phyloP scores from a whole-genome alignment of 2,113 vertebrate genomes.

The Phaethon lepturus region DNA sequence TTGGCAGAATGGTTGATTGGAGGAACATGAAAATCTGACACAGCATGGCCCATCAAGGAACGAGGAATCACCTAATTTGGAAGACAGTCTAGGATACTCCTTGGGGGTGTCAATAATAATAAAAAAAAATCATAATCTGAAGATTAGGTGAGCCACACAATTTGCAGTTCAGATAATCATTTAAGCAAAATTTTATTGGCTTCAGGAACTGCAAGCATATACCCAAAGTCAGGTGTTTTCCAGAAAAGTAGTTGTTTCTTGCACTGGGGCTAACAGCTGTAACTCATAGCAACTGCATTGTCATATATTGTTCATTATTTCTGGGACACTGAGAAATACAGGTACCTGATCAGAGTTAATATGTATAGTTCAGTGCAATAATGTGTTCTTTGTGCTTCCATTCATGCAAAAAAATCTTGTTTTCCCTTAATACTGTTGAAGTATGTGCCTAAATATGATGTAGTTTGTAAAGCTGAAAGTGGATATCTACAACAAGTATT shows the following conservation, averaged over 20 bases:
- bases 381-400: conserved; percentile 54
- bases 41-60: background rate
- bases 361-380: background rate
- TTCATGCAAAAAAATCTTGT: conserved; percentile 39
- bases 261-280: background rate
- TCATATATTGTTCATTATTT: conserved; percentile 34
- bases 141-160: background rate
- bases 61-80: background rate
- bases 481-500: conserved; percentile 68
- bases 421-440: conserved; percentile 62
- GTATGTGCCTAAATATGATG: conserved; percentile 51
- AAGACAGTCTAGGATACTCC: background rate
- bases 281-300: background rate
- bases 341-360: background rate
- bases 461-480: conserved; percentile 74
- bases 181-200: background rate
- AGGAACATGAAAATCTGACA: background rate
- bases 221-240: background rate
- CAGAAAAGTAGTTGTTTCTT: background rate
- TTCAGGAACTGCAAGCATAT: background rate
- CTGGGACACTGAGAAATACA: conserved; percentile 25
- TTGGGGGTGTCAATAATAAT: background rate
- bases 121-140: background rate
- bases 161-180: background rate
- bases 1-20: background rate